phyloP scores from a whole-genome alignment of 2,888 invertebrate species.

The Caenorhabditis parvicauda region DNA sequence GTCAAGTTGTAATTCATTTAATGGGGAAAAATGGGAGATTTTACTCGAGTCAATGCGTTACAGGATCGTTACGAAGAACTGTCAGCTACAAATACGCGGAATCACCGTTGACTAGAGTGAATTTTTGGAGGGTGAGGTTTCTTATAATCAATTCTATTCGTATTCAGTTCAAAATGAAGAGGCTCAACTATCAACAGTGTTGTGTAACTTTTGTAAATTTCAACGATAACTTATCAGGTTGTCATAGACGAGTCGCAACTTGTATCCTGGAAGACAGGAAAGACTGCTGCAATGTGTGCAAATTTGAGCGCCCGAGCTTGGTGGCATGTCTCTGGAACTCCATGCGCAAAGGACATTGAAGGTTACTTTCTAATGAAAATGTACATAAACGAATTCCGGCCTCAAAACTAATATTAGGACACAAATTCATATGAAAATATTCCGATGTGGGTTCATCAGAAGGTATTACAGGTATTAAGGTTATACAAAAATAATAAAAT shows the following conservation, averaged over 20 bases:
- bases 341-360: constrained; percentile 70
- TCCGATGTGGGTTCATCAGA: too few species aligned
- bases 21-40: neutral
- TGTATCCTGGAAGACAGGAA: constrained; percentile 71
- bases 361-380: constrained; percentile 62
- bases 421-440: too few species aligned
- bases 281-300: constrained; percentile 72
- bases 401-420: too few species aligned
- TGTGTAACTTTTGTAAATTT: neutral
- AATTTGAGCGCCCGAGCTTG: constrained; percentile 70
- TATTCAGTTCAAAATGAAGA: constrained; percentile 1
- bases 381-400: too few species aligned
- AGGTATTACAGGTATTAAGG: too few species aligned
- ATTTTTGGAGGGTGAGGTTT: constrained; percentile 76
- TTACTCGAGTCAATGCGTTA: neutral
- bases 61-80: neutral
- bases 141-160: neutral
- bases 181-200: neutral
- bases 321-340: constrained; percentile 77
- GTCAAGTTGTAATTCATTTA: neutral
- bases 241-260: constrained; percentile 77
- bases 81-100: neutral
- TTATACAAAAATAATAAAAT: neutral
- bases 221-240: constrained; percentile 13
- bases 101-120: constrained; percentile 70